Conservation (phyloP, 2,797 vertebrate species). For the Lutjanus argentimaculatus region DNA sequence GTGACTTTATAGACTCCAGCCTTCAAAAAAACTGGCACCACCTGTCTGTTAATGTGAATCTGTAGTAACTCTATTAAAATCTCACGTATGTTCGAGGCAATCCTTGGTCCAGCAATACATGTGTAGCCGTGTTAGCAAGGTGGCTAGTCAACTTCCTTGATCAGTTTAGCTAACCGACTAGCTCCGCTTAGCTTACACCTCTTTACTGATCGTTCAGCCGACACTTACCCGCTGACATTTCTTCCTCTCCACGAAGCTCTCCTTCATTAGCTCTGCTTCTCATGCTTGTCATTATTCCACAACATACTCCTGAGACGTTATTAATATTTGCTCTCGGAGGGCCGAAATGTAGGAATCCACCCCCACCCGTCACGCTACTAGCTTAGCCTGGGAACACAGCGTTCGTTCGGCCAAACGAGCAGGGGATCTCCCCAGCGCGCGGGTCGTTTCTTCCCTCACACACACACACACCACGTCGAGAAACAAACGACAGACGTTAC, state of each 20-base stretch:
- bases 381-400: conserved; percentile 71
- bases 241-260: conserved; percentile 8
- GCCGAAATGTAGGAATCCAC: conserved; percentile 72
- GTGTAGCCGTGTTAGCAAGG: conserved; percentile 54
- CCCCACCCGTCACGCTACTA: conserved; percentile 73
- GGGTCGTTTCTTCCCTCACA: neutral
- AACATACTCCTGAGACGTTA: conserved; percentile 34
- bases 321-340: conserved; percentile 47
- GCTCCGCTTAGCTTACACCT: conserved; percentile 52
- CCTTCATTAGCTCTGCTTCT: conserved; percentile 30
- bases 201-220: conserved; percentile 28
- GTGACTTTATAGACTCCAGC: neutral
- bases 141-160: conserved; percentile 79
- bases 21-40: neutral
- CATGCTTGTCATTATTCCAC: conserved; percentile 52
- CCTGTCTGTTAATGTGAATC: neutral
- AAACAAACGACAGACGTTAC: conserved; percentile 30
- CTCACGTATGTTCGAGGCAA: conserved; percentile 31
- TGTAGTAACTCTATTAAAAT: conserved; percentile 17
- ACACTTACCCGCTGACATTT: conserved; percentile 43
- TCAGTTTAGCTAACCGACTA: conserved; percentile 63
- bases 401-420: conserved; percentile 22
- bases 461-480: conserved; percentile 9
- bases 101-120: conserved; percentile 61
- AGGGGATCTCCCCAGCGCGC: conserved; percentile 40